These are phyloP conservation scores for Gymnocheta viridis DNA, from an alignment of 2,888 invertebrate species.

Conservation along the genomic window DNA sequence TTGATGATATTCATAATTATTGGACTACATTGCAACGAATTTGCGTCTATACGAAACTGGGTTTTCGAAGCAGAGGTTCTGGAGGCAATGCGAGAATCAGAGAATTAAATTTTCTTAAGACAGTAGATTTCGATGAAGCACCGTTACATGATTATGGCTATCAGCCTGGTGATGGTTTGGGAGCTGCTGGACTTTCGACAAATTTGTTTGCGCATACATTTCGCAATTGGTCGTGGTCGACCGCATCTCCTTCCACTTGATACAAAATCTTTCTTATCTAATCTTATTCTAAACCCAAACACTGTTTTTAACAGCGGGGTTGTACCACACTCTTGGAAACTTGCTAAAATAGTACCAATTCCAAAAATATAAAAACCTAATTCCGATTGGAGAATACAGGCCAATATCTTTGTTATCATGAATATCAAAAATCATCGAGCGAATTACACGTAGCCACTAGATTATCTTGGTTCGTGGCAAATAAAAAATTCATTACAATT, in stretches of 20 bases:
- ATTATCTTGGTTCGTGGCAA: background rate
- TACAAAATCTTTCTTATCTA: too few relatives aligned
- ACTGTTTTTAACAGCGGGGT: too few relatives aligned
- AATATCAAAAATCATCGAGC: too few relatives aligned
- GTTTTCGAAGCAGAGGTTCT: constrained; percentile 74
- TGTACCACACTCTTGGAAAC: too few relatives aligned
- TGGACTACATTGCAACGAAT: constrained; percentile 88
- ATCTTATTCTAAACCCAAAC: too few relatives aligned
- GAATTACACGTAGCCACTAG: too few relatives aligned
- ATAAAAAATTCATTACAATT: background rate
- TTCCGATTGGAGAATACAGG: too few relatives aligned
- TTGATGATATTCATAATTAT: constrained; percentile 85
- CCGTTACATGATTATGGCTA: constrained; percentile 83
- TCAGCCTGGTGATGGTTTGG: constrained; percentile 87
- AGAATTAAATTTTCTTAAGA: constrained; percentile 71
- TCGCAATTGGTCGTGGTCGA: constrained; percentile 86
- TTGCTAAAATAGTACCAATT: too few relatives aligned
- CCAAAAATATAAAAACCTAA: too few relatives aligned
- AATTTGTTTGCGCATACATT: constrained; percentile 86
- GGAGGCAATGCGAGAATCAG: constrained; percentile 42
- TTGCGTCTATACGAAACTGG: constrained; percentile 86
- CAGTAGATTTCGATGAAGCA: constrained; percentile 76
- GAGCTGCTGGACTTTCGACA: constrained; percentile 87
- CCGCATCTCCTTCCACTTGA: too few relatives aligned
- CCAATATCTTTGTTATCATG: too few relatives aligned